These are phyloP conservation scores for Junonia oenone DNA, from an alignment of 2,888 invertebrate species.

Conservation along the genomic window DNA sequence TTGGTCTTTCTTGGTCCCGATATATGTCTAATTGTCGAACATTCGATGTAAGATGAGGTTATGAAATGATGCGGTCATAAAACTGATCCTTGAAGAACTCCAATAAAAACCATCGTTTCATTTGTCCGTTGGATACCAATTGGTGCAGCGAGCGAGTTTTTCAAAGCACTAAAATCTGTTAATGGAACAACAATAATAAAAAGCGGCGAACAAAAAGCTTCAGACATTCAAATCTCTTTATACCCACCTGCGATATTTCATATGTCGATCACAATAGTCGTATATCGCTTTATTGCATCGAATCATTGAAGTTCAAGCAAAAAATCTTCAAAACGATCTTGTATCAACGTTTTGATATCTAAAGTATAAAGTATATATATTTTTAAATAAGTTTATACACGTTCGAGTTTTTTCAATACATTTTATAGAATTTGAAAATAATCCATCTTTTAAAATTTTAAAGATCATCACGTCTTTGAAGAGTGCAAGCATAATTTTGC, in stretches of 20 bases:
- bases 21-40: conserved; percentile 40
- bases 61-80: conserved; percentile 50
- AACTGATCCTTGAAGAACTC: conserved; percentile 42
- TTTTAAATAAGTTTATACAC: too few species aligned
- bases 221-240: conserved; percentile 55
- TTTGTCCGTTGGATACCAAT: conserved; percentile 55
- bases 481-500: conserved; percentile 1
- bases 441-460: neutral
- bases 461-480: neutral
- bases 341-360: neutral
- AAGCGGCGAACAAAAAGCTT: conserved; percentile 52
- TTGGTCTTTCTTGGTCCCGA: conserved; percentile 6
- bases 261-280: conserved; percentile 46
- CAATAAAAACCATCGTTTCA: conserved; percentile 54
- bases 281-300: conserved; percentile 41
- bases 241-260: conserved; percentile 38
- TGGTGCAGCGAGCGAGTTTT: conserved; percentile 56
- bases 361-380: too few species aligned
- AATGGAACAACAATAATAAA: conserved; percentile 68
- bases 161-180: conserved; percentile 57
- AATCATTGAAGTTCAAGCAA: conserved; percentile 16
- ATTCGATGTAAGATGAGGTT: conserved; percentile 41
- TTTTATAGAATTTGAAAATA: neutral
- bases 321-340: neutral
- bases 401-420: too few species aligned